Evolutionary conservation across 2,888 invertebrate species (phyloP).

Genomic region (Drosophila tanythrix): DNA sequence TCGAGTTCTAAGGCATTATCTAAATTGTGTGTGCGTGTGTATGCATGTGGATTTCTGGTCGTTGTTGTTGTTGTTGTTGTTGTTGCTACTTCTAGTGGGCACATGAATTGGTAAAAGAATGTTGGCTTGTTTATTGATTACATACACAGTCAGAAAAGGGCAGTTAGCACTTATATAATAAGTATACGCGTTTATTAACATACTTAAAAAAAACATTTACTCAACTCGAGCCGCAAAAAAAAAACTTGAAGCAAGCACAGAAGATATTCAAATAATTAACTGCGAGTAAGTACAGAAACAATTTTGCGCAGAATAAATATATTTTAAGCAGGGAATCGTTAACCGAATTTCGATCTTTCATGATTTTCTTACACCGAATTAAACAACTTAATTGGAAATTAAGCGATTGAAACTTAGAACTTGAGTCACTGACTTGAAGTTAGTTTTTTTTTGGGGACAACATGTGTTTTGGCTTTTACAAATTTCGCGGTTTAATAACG

Average conservation of each 20-base stretch:
- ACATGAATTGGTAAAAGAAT: conserved; percentile 52
- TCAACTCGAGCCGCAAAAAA: neutral
- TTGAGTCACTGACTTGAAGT: neutral
- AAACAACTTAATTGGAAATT: neutral
- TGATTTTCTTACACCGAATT: neutral
- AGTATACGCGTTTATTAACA: neutral
- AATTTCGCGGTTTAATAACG: neutral
- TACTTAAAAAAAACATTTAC: neutral
- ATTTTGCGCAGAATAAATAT: neutral
- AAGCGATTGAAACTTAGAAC: neutral
- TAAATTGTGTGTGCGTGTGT: conserved; percentile 19
- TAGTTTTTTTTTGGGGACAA: neutral
- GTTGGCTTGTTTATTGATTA: conserved; percentile 42
- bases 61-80: neutral
- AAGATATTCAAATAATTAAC: neutral
- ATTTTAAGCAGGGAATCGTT: neutral
- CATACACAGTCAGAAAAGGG: conserved; percentile 27
- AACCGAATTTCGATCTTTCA: neutral
- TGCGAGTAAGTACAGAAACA: neutral
- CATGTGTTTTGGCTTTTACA: neutral
- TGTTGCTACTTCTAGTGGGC: conserved; percentile 12
- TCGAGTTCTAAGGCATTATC: conserved; percentile 34
- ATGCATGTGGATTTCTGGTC: neutral
- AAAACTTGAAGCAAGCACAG: neutral
- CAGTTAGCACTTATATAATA: neutral